phyloP scores from a whole-genome alignment of 2,113 vertebrate species.

The Astur gentilis region DNA sequence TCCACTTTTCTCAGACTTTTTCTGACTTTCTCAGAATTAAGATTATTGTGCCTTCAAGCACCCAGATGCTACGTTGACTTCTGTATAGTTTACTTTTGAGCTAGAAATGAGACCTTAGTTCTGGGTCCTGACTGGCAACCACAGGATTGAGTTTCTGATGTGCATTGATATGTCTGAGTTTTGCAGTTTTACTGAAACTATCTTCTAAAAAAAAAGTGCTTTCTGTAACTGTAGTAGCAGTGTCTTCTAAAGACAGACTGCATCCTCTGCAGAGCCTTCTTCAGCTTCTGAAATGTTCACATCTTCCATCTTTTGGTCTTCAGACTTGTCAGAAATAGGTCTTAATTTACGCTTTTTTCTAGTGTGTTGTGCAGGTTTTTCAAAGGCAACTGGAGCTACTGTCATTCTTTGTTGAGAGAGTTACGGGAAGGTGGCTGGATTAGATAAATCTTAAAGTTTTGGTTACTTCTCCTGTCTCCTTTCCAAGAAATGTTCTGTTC shows the following conservation, averaged over 20 bases:
- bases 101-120: neutral
- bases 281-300: neutral
- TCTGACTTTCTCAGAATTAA: neutral
- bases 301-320: neutral
- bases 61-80: neutral
- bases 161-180: neutral
- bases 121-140: neutral
- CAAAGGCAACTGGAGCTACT: neutral
- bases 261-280: neutral
- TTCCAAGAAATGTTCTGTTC: neutral
- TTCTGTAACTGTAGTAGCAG: neutral
- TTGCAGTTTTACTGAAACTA: neutral
- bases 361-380: neutral
- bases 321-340: neutral
- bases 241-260: neutral
- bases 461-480: neutral
- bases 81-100: neutral
- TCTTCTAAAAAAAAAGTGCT: neutral
- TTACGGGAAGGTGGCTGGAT: neutral
- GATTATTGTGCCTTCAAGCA: neutral
- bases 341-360: neutral
- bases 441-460: neutral
- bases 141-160: neutral
- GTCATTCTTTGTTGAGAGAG: neutral
- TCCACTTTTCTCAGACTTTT: too few relatives aligned